Evolutionary conservation across 2,113 vertebrate genomes (phyloP).

Genomic region (Pangasianodon gigas): DNA sequence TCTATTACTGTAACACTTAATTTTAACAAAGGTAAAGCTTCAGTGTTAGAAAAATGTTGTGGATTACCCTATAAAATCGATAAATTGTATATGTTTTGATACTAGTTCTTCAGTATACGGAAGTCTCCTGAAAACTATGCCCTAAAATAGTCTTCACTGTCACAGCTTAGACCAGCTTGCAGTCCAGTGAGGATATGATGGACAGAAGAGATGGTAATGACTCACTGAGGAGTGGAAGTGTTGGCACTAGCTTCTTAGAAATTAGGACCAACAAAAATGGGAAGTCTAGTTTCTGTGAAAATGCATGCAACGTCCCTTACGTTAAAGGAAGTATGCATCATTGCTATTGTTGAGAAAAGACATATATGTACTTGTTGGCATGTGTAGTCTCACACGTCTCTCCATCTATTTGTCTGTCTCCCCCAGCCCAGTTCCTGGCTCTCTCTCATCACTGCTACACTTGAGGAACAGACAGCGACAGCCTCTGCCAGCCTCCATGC

Average conservation of each 20-base stretch:
- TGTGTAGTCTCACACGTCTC: slow-evolving; percentile 14
- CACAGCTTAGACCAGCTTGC: background rate
- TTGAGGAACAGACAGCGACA: slow-evolving; percentile 98
- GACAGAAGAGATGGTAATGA: background rate
- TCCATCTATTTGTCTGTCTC: slow-evolving; percentile 45
- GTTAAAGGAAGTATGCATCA: background rate
- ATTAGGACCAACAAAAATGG: slow-evolving; percentile 9
- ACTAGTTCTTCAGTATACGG: background rate
- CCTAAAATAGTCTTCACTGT: background rate
- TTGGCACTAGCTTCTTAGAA: slow-evolving; percentile 27
- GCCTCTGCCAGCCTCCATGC: slow-evolving; percentile 98
- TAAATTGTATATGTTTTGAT: background rate
- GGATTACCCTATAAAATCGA: background rate
- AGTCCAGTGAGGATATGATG: background rate
- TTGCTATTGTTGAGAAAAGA: background rate
- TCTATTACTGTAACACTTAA: background rate
- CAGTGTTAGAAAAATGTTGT: background rate
- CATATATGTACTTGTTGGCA: background rate
- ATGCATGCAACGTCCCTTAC: background rate
- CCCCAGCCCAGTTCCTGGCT: slow-evolving; percentile 94
- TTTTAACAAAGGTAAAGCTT: background rate
- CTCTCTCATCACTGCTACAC: slow-evolving; percentile 95
- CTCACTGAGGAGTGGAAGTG: slow-evolving; percentile 27
- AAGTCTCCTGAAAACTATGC: background rate
- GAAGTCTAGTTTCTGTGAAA: slow-evolving; percentile 16